Base-by-base conservation (phyloP, 1,140 invertebrate species). In the Notospermus geniculatus region DNA sequence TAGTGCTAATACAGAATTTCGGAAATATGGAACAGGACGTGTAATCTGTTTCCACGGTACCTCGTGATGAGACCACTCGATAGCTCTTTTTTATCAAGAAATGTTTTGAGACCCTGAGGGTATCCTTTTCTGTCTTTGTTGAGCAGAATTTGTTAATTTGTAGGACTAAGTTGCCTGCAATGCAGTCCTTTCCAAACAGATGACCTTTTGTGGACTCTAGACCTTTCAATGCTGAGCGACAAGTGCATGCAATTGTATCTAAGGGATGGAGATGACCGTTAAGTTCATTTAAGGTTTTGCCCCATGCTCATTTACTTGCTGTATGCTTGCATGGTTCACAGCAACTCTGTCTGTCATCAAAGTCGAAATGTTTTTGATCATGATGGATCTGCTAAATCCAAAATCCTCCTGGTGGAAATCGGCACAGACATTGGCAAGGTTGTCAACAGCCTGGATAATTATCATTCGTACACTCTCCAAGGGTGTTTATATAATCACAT, bases 281-380 rank as follows among this genome's bases (percentile, higher is more conserved):
- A 11, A 19, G n/a, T n/a, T n/a, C n/a, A n/a, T n/a, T n/a, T n/a
- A n/a, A n/a, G n/a, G n/a, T n/a, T n/a, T n/a, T n/a, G n/a, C n/a
- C n/a, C n/a, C n/a, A n/a, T n/a, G n/a, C n/a, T n/a, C n/a, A n/a
- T n/a, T n/a, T n/a, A n/a, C n/a, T n/a, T n/a, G n/a, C n/a, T n/a
- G n/a, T n/a, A n/a, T n/a, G n/a, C n/a, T n/a, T n/a, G n/a, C n/a
- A 43, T 43, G 39, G 39, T 43, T 43, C 39, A 43, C 39, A 43
- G 39, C 19, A 11, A 43, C 39, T 43, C 39, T 43, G 19, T 43
- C 39, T 19, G 39, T 43, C 39, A 19, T 43, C 11, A 19, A 13
- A 43, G 11, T 43, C 19, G 11, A 19, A 43, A 43, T 43, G 19
- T 43, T 43, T 43, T 43, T 11, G 11, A 43, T 43, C 39, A 43